Evolutionary conservation across 2,797 vertebrate genomes (phyloP).

Genomic region (Myioborus miniatus): DNA sequence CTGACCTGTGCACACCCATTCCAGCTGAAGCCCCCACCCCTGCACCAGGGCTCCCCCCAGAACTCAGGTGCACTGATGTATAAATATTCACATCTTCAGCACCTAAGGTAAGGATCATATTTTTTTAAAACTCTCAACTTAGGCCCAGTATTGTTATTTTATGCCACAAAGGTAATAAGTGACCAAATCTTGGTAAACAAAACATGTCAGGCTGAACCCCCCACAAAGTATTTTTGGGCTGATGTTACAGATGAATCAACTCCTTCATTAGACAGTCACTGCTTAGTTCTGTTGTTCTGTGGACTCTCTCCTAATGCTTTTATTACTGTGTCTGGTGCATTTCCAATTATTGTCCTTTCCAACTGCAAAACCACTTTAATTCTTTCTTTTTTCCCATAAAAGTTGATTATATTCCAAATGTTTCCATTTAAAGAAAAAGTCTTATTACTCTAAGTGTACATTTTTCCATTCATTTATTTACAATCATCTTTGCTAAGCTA

Average conservation of each 20-base stretch:
- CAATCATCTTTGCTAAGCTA: neutral
- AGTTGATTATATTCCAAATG: neutral
- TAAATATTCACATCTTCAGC: neutral
- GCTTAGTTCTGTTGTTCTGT: neutral
- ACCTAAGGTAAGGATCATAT: neutral
- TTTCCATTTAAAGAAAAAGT: neutral
- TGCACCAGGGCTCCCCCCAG: neutral
- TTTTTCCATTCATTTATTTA: neutral
- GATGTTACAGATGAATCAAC: neutral
- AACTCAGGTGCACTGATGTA: accelerated
- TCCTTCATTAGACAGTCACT: neutral
- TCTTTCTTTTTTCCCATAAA: neutral
- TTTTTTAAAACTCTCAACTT: neutral
- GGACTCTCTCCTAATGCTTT: neutral
- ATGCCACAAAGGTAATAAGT: neutral
- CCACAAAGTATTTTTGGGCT: neutral
- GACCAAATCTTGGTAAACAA: neutral
- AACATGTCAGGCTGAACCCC: neutral
- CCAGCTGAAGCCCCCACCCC: no score
- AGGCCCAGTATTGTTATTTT: neutral
- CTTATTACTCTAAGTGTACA: neutral
- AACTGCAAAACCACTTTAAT: neutral
- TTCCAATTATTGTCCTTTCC: neutral
- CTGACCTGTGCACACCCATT: no score
- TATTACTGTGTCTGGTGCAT: neutral